Conservation (phyloP, 2,888 invertebrate genomes). For the Apomyelois bistriatella region DNA sequence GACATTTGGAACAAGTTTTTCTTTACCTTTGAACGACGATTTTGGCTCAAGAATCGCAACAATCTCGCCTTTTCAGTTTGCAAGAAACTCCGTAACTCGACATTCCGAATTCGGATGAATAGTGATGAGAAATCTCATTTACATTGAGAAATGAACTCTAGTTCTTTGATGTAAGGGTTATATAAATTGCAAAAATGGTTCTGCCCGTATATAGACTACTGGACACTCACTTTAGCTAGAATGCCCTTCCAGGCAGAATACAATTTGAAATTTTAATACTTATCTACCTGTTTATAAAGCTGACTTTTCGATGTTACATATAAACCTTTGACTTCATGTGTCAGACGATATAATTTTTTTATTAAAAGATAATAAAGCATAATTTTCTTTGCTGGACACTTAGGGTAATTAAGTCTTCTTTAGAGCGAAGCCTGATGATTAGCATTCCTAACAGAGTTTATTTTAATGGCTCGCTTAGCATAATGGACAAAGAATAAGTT, state of each 20-base stretch:
- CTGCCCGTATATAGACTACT: constrained; percentile 47
- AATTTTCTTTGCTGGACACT: constrained; percentile 20
- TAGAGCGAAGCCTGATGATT: constrained; percentile 43
- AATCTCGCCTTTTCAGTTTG: constrained; percentile 17
- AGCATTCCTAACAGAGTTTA: constrained; percentile 42
- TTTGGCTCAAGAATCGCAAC: constrained; percentile 29
- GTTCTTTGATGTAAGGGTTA: constrained; percentile 21
- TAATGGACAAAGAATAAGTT: constrained; percentile 7
- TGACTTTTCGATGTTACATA: constrained; percentile 25
- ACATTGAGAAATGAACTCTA: constrained; percentile 29
- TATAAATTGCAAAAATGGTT: constrained; percentile 22
- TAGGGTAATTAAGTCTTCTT: constrained; percentile 40
- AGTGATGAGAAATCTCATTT: constrained; percentile 34
- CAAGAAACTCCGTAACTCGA: constrained; percentile 21
- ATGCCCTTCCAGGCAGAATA: constrained; percentile 40
- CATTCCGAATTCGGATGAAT: constrained; percentile 49
- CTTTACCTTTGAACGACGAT: constrained; percentile 15
- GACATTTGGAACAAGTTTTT: too few species aligned
- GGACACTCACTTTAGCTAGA: constrained; percentile 51
- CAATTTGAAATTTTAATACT: constrained; percentile 30
- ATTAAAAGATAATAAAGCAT: constrained; percentile 21
- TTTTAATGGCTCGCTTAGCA: constrained; percentile 19
- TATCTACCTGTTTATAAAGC: constrained; percentile 29
- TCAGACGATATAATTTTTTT: constrained; percentile 23
- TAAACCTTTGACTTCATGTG: neutral